Conservation (phyloP, 2,113 vertebrate genomes). For the Poeciliopsis turrubarensis region DNA sequence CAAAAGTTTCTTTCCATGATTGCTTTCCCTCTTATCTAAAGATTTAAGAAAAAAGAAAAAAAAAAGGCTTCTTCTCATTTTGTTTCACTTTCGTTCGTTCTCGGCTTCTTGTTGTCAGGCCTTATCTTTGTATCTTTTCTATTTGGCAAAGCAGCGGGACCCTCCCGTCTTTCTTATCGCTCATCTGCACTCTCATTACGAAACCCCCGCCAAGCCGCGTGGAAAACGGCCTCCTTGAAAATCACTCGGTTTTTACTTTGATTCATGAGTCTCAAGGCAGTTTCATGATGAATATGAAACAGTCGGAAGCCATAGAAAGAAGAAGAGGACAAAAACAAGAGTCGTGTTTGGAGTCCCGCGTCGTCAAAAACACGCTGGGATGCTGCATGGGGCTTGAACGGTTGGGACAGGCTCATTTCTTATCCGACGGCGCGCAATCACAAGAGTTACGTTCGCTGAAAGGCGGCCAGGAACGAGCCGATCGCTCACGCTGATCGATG, state of each 20-base stretch:
- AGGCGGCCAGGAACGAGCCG: conserved; percentile 13
- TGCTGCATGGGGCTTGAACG: background rate
- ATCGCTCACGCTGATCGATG: conserved; percentile 49
- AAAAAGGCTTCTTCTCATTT: conserved; percentile 1
- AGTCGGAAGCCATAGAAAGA: background rate
- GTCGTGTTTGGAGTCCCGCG: background rate
- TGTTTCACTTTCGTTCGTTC: background rate
- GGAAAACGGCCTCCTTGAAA: conserved; percentile 12
- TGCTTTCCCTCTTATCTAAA: conserved; percentile 2
- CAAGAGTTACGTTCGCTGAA: conserved; percentile 19
- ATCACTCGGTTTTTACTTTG: background rate
- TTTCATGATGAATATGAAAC: background rate
- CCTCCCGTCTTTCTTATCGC: conserved; percentile 54
- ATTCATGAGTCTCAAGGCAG: background rate
- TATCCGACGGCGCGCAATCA: conserved; percentile 18
- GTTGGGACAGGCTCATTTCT: conserved; percentile 16
- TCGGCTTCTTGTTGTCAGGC: conserved; percentile 28
- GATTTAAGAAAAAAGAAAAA: background rate
- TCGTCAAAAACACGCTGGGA: background rate
- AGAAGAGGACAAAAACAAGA: background rate
- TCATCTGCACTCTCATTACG: conserved; percentile 9
- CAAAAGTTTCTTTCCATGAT: no score
- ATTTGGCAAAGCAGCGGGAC: conserved; percentile 11
- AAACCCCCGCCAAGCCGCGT: background rate
- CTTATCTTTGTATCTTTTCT: conserved; percentile 34